Evolutionary conservation across 2,113 vertebrate species (phyloP), one percentile per base, ranked within the genome.

Genomic region (Rhombomys opimus): DNA sequence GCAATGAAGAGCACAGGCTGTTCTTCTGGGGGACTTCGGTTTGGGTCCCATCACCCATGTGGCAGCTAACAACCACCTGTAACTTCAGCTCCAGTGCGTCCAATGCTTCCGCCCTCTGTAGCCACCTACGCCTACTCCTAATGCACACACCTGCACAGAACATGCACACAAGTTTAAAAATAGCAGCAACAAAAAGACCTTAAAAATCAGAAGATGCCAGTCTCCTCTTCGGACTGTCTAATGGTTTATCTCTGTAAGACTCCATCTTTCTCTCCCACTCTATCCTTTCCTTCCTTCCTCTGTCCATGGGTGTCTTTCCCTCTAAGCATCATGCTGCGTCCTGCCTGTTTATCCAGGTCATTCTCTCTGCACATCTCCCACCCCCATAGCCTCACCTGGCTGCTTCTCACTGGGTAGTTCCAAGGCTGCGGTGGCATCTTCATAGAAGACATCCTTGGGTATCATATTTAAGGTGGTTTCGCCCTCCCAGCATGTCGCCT

Each of bases 161-260:
- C 78, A 82, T 18, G 61, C 59, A 41, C 23, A 15, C 35, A 25
- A 46, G 13, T 52, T 52, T 30, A 41, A 80, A 80, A 80, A n/a
- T 35, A 35, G 32, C 32, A 35, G 54, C 32, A 80, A 57, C 35
- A 35, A 35, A 18, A 54, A 35, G 38, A 61, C 12, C 61, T n/a
- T 8, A 59, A 84, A 86, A 70, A 68, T 80, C 25, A 50, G 75
- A 80, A 68, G 7, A 41, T 46, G 7, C 2, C 41, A 90, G 17
- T 65, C 27, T 25, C 57, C 94, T 92, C 90, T 73, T 68, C 82
- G n/a, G 87, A 94, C 7, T 87, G 90, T 46, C 20, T 54, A 50
- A 0, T 73, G 38, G 25, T 23, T 77, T 87, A 32, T 61, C 50
- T 82, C 61, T 52, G 4, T 22, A 35, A 84, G 78, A 70, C 17